phyloP scores from a whole-genome alignment of 2,797 vertebrate species.

The Tadarida brasiliensis region DNA sequence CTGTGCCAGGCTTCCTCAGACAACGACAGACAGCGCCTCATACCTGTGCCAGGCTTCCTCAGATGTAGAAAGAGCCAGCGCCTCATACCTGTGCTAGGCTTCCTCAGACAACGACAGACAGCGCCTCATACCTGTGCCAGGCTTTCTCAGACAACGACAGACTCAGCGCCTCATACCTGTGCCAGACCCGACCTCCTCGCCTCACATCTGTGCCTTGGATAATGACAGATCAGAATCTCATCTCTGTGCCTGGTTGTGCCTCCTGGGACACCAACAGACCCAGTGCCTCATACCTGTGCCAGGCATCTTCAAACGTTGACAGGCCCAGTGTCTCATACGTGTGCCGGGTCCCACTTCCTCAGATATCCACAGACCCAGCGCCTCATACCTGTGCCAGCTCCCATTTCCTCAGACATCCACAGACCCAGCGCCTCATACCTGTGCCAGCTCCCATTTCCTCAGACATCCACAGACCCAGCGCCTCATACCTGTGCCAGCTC shows the following conservation, averaged over 20 bases:
- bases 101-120: too few species aligned
- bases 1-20: neutral
- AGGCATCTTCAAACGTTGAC: neutral
- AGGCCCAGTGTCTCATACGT: neutral
- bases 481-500: too few species aligned
- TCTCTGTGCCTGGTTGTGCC: neutral
- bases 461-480: neutral
- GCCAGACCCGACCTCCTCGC: accelerated
- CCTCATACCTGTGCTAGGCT: neutral
- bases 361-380: accelerated
- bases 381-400: neutral
- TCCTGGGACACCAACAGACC: neutral
- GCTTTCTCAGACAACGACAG: too few species aligned
- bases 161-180: neutral
- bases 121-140: accelerated
- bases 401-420: neutral
- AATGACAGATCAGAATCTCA: neutral
- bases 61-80: accelerated
- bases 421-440: neutral
- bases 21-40: accelerated
- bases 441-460: neutral
- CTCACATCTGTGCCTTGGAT: neutral
- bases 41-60: neutral
- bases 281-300: neutral
- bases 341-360: too few species aligned